These are phyloP conservation scores for Pedetes capensis DNA, from an alignment of 2,113 vertebrate species.

Conservation along the genomic window DNA sequence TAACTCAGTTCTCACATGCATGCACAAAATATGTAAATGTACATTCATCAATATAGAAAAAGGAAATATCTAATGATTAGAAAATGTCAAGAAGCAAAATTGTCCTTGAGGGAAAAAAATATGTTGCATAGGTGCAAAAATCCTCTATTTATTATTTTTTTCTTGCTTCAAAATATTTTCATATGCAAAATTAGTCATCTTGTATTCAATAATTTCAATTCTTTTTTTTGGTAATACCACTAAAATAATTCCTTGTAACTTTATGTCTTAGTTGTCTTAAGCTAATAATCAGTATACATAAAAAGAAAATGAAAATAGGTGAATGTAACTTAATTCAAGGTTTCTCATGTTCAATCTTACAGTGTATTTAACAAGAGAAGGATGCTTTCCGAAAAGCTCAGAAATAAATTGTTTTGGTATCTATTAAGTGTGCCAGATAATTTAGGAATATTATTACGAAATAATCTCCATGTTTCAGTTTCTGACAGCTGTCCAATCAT, in stretches of 20 bases:
- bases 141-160: background rate
- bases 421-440: background rate
- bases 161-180: background rate
- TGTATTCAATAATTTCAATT: slow-evolving; percentile 17
- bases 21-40: background rate
- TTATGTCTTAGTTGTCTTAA: background rate
- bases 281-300: slow-evolving; percentile 29
- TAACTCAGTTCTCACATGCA: background rate
- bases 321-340: background rate
- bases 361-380: background rate
- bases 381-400: background rate
- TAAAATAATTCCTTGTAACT: slow-evolving; percentile 35
- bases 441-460: slow-evolving; percentile 11
- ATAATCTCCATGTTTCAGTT: background rate
- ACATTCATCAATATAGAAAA: background rate
- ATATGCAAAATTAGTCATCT: background rate
- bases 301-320: slow-evolving; percentile 23
- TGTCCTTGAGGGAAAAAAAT: background rate
- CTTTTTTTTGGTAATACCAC: slow-evolving; percentile 14
- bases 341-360: background rate
- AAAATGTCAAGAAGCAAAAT: background rate
- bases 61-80: background rate
- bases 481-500: background rate
- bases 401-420: background rate
- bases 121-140: background rate